Percentiles rank a stretch among this genome's conserved stretches.
phyloP scores from a whole-genome alignment of 2,888 invertebrate species.

The Agrochola circellaris region DNA sequence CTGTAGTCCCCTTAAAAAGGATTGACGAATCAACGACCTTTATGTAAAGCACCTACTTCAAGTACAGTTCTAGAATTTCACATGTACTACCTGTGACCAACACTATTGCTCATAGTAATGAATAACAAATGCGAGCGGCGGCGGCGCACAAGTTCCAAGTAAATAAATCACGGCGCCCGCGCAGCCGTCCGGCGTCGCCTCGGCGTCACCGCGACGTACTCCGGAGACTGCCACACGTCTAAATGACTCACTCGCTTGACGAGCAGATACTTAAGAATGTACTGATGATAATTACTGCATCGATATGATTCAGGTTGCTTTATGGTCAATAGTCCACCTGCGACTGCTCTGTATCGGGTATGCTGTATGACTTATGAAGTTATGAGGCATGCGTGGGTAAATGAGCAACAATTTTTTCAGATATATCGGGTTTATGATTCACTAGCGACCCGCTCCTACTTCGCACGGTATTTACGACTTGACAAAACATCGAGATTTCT shows the following conservation, averaged over 20 bases:
- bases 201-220: conserved; percentile 55
- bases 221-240: conserved; percentile 70
- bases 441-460: no score
- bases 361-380: conserved; percentile 10
- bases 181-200: conserved; percentile 66
- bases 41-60: neutral
- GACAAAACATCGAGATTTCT: no score
- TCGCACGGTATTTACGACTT: no score
- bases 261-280: conserved; percentile 57
- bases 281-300: conserved; percentile 35
- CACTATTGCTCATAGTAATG: conserved; percentile 62
- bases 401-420: neutral
- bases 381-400: neutral
- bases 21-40: conserved; percentile 14
- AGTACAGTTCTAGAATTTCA: conserved; percentile 20
- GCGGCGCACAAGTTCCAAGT: conserved; percentile 63
- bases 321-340: conserved; percentile 37
- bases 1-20: no score
- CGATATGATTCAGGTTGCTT: conserved; percentile 49
- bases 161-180: conserved; percentile 73
- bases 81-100: conserved; percentile 35
- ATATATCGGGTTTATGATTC: neutral
- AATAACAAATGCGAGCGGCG: conserved; percentile 68
- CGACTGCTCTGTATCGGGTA: neutral
- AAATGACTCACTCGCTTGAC: conserved; percentile 71